Percentiles rank a stretch among this genome's conserved stretches.
phyloP scores from a whole-genome alignment of 35 echinoderm and acorn worm species.

The Eucidaris tribuloides region DNA sequence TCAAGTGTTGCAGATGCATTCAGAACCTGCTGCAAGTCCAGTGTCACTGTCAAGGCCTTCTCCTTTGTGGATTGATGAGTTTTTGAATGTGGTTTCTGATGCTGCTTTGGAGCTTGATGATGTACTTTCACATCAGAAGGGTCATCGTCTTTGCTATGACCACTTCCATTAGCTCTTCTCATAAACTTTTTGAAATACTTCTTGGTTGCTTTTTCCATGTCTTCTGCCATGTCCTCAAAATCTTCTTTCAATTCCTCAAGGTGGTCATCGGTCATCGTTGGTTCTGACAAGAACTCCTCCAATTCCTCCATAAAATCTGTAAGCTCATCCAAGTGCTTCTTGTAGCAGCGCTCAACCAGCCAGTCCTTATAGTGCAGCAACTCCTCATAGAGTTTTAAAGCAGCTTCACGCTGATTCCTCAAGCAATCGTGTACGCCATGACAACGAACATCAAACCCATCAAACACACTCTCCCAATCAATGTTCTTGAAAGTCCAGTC shows the following conservation, averaged over 20 bases:
- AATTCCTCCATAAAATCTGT: constrained; percentile 79
- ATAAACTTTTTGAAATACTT: constrained; percentile 56
- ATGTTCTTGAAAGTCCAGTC: constrained; percentile 6
- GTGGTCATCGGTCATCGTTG: constrained; percentile 57
- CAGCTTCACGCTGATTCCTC: constrained; percentile 59
- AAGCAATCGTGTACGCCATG: constrained; percentile 64
- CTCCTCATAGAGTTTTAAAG: constrained; percentile 69
- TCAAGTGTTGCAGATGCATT: constrained; percentile 17
- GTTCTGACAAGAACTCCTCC: constrained; percentile 77
- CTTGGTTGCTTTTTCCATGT: constrained; percentile 65
- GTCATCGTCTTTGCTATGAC: too few species aligned
- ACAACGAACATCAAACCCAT: constrained; percentile 69
- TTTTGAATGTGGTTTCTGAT: not conserved
- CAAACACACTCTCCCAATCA: constrained; percentile 58
- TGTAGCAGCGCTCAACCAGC: constrained; percentile 58
- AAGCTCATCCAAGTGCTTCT: constrained; percentile 64
- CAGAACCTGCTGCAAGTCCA: constrained; percentile 9
- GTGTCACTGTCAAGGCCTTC: constrained; percentile 25
- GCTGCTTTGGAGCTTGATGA: not conserved
- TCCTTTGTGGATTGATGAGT: not conserved
- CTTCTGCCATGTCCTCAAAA: constrained; percentile 86
- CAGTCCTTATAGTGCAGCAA: constrained; percentile 72
- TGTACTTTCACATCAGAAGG: not conserved
- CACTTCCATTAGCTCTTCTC: not conserved
- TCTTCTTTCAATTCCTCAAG: constrained; percentile 86